Base-by-base conservation (phyloP, 2,113 vertebrate species). In the Campylorhamphus procurvoides region DNA sequence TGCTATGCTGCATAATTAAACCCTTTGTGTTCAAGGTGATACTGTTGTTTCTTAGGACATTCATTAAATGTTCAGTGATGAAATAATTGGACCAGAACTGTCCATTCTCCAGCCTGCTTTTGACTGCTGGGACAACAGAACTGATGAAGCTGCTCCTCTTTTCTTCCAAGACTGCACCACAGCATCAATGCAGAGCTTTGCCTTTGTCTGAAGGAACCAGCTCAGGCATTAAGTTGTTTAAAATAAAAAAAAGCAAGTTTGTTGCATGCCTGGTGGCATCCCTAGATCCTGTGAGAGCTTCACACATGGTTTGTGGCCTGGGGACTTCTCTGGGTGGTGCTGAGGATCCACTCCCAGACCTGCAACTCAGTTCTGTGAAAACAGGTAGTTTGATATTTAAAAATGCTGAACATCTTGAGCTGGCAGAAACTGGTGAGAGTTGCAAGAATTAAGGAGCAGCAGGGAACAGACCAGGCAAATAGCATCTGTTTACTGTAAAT, bases 21-120 rank as follows among this genome's bases (percentile, higher is more conserved):
- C 93, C 68, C 19, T 74, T 95, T 92, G 85, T 95, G 84, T 96
- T 97, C 56, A 79, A 96, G 93, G 87, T 96, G 72, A 91, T 94
- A 76, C 78, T 92, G 28, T 55, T 95, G 72, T 78, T 75, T 81
- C 16, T 50, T 72, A 11, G 56, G 33, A 25, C 27, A 44, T 84
- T 87, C 14, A 74, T 53, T 76, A 63, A 35, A 71, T 73, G 44
- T 75, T 46, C 56, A 58, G 17, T 66, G 55, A 80, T 83, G 56
- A 59, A 84, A 52, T 78, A 82, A 66, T 46, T 93, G 66, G 35
- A 86, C 17, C 28, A 81, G 28, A 78, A 24, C 66, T 47, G 12
- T 47, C 33, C 44, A 29, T 79, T 88, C 68, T 89, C 67, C 47
- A 62, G 29, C 33, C 42, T 81, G 25, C 15, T 79, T 39, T 77